Evolutionary conservation across 2,888 invertebrate species (phyloP), one percentile per base, ranked within the genome.

Genomic region (Lingula anatina): DNA sequence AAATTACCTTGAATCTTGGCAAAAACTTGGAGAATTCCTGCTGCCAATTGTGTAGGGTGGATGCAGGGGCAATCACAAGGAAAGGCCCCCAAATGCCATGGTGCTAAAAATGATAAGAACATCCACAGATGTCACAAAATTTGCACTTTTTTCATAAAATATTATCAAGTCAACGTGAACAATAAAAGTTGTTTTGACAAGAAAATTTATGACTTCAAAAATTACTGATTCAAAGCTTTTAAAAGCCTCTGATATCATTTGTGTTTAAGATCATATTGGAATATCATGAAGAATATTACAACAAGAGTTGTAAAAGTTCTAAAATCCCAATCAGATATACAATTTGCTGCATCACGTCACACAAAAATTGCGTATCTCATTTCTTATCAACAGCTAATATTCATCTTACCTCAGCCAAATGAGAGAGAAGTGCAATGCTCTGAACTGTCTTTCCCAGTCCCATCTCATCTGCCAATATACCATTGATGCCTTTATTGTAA

Each of bases 381-480:
- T n/a, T n/a, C n/a, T n/a, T n/a, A n/a, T n/a, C n/a, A n/a, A n/a
- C n/a, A n/a, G n/a, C n/a, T n/a, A n/a, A n/a, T n/a, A n/a, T n/a
- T 31, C 31, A 9, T 31, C 86, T 83, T 79, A 77, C 75, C 68
- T 95, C 94, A 2, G 94, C 92, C 59, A 96, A 87, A 75, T 94
- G 91, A 64, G 92, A 93, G 1, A 96, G 81, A 76, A 95, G 94
- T 4, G 95, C 93, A 66, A 95, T 92, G 47, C 92, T 91, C 75
- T 95, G 94, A 5, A 94, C 91, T 3, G 94, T 95, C 81, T 95
- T 95, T n/a, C 95, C 94, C 5, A 95, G 81, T 41, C 94, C 95
- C 93, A 94, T 94, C 80, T 95, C 94, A 78, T 95, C 94, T 0
- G 94, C 94, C 49, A 95, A 78, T 59, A 95, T 95, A 12, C 94